Evolutionary conservation across 2,888 invertebrate species (phyloP).

Genomic region (Myathropa florea): DNA sequence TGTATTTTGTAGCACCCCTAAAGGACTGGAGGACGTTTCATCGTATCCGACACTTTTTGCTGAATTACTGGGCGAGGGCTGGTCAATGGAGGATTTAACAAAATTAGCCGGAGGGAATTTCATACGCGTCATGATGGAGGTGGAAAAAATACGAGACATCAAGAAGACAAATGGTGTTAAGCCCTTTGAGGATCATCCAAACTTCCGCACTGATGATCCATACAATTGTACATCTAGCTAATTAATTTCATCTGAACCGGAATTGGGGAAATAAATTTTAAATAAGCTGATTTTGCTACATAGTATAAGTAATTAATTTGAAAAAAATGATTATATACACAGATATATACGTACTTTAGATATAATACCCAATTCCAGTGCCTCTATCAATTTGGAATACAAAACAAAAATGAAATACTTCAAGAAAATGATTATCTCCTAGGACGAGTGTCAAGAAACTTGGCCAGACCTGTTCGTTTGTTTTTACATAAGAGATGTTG

Average conservation of each 20-base stretch:
- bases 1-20: constrained; percentile 85
- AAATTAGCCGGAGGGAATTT: constrained; percentile 90
- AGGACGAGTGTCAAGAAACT: background rate
- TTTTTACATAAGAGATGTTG: background rate
- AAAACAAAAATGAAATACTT: constrained; percentile 16
- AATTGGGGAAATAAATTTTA: constrained; percentile 58
- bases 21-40: constrained; percentile 90
- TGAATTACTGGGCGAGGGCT: constrained; percentile 89
- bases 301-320: background rate
- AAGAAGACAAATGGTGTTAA: constrained; percentile 86
- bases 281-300: background rate
- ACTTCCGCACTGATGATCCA: constrained; percentile 80
- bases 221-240: constrained; percentile 81
- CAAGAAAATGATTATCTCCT: background rate
- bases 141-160: constrained; percentile 88
- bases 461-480: background rate
- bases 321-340: background rate
- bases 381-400: constrained; percentile 66
- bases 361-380: constrained; percentile 70
- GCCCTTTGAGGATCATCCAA: constrained; percentile 87
- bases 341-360: constrained; percentile 58
- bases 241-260: constrained; percentile 75
- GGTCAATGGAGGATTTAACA: constrained; percentile 89
- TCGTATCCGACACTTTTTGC: constrained; percentile 90
- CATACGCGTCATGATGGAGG: constrained; percentile 84